Conservation (phyloP, 2,888 invertebrate species). For the Pristionchus entomophagus region DNA sequence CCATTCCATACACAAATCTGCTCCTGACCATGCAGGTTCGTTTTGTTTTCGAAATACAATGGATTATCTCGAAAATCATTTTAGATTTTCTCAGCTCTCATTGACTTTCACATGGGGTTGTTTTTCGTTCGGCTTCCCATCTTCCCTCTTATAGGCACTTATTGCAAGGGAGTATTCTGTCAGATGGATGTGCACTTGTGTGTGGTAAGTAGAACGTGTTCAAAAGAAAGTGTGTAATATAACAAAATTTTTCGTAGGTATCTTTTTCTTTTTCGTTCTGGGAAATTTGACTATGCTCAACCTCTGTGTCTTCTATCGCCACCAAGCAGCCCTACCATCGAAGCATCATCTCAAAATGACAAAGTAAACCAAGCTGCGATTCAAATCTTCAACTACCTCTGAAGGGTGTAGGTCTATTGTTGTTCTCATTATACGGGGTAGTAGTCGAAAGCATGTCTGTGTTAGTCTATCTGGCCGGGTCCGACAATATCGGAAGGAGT, state of each 20-base stretch:
- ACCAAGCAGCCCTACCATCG: background rate
- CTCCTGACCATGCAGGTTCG: slow-evolving; percentile 11
- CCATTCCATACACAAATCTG: background rate
- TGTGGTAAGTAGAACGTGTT: background rate
- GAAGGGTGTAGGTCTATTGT: too few species aligned
- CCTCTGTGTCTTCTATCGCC: background rate
- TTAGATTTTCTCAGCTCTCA: background rate
- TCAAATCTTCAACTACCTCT: too few species aligned
- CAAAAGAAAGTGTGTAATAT: too few species aligned
- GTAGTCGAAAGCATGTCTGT: background rate
- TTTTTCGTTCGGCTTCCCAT: background rate
- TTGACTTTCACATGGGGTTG: background rate
- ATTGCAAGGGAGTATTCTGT: background rate
- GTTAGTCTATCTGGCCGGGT: background rate
- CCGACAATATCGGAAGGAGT: background rate
- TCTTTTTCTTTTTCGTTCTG: background rate
- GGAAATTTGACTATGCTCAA: background rate
- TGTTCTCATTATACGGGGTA: background rate
- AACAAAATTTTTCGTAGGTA: too few species aligned
- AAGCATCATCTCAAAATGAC: background rate
- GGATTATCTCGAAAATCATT: too few species aligned
- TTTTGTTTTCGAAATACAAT: too few species aligned
- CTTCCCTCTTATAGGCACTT: background rate
- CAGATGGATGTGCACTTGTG: background rate
- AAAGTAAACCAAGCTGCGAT: too few species aligned